These are phyloP conservation scores for Neoscelio sp. DNA, from an alignment of 2,888 invertebrate species.

Conservation along the genomic window DNA sequence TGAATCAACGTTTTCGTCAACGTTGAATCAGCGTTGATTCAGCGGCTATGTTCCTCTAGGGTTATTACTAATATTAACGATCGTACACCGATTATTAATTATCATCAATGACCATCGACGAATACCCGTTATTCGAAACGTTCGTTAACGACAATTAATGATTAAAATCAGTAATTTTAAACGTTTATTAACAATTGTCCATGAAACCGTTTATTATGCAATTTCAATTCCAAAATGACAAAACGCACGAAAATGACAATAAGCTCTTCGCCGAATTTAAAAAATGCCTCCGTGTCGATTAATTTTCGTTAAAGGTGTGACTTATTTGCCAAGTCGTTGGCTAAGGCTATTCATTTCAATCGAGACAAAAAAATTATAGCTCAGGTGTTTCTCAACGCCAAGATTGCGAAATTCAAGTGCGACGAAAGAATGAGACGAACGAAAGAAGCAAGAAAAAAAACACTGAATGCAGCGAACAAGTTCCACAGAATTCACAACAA, in stretches of 20 bases:
- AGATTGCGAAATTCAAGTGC: conserved; percentile 41
- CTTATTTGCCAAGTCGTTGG: background rate
- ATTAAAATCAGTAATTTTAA: no score
- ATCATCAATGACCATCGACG: no score
- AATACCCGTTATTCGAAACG: no score
- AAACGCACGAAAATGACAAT: background rate
- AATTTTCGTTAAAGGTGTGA: conserved; percentile 13
- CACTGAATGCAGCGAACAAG: conserved; percentile 22
- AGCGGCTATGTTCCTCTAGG: no score
- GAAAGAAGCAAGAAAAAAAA: conserved; percentile 20
- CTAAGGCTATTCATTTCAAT: conserved; percentile 19
- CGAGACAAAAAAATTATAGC: conserved; percentile 20
- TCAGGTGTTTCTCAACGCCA: conserved; percentile 33
- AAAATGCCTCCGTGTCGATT: no score
- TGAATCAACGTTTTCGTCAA: no score
- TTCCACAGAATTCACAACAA: conserved; percentile 31
- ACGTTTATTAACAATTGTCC: no score
- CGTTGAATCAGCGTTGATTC: no score
- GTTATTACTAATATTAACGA: no score
- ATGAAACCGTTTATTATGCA: no score
- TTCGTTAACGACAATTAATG: no score
- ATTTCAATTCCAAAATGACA: background rate
- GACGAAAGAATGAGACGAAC: conserved; percentile 18
- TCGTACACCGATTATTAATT: no score
- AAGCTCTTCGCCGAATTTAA: background rate